Evolutionary conservation across 2,113 vertebrate genomes (phyloP).

Genomic region (Lepus timidus): DNA sequence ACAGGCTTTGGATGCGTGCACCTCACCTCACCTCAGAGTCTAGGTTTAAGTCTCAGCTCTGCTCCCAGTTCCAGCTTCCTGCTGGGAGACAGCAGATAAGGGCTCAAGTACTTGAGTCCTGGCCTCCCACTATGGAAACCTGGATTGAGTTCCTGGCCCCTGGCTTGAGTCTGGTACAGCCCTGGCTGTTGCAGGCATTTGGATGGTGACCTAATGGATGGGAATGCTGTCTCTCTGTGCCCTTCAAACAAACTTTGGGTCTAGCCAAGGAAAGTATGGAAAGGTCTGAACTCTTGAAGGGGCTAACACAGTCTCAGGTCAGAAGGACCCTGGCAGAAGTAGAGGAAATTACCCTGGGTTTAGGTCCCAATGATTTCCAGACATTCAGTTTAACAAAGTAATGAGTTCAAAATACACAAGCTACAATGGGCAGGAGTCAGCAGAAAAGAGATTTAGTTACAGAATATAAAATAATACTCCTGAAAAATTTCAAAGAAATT

Average conservation of each 20-base stretch:
- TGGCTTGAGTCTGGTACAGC: too few species aligned
- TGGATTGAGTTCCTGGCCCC: too few species aligned
- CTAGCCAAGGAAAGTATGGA: background rate
- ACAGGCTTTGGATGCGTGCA: too few species aligned
- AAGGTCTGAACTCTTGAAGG: background rate
- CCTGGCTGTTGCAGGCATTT: too few species aligned
- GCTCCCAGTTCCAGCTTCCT: too few species aligned
- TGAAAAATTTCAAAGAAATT: constrained; percentile 30
- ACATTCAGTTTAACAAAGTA: constrained; percentile 35
- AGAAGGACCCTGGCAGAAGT: background rate
- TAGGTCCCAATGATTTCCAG: background rate
- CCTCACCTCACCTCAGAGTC: too few species aligned
- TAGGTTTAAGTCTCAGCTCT: too few species aligned
- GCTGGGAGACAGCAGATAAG: too few species aligned
- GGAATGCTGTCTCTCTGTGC: too few species aligned
- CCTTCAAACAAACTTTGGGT: background rate
- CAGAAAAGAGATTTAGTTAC: constrained; percentile 9
- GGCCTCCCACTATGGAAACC: too few species aligned
- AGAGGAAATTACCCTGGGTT: background rate
- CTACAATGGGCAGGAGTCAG: background rate
- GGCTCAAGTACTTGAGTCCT: too few species aligned
- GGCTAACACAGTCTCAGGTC: background rate
- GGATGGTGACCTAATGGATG: too few species aligned
- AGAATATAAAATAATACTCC: constrained; percentile 49
- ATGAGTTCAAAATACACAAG: background rate